Conservation (phyloP, 2,888 invertebrate species). For the Willowsia nigromaculata region DNA sequence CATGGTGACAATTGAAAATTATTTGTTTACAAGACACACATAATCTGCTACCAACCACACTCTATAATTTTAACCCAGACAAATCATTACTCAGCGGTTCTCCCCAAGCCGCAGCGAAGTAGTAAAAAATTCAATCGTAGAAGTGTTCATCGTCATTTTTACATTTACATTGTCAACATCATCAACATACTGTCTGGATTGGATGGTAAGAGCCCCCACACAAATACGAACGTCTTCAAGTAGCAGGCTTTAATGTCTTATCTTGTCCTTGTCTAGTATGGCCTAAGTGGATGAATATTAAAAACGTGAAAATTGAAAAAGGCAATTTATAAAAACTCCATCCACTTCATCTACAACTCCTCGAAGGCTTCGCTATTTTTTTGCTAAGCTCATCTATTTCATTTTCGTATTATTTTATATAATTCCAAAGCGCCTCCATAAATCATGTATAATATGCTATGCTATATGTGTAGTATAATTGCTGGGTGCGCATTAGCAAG, state of each 20-base stretch:
- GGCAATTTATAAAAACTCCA: background rate
- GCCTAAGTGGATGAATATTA: background rate
- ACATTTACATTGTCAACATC: background rate
- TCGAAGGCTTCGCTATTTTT: background rate
- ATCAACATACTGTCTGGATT: background rate
- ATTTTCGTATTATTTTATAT: background rate
- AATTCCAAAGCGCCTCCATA: background rate
- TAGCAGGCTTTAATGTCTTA: background rate
- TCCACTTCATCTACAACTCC: background rate
- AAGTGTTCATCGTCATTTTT: background rate
- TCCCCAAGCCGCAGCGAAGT: background rate
- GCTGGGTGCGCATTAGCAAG: background rate
- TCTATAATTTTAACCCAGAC: background rate
- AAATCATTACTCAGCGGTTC: background rate
- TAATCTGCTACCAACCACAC: background rate
- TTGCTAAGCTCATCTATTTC: background rate
- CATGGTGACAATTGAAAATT: conserved; percentile 1
- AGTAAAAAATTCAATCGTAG: background rate
- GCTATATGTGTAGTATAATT: background rate
- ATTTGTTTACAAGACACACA: background rate
- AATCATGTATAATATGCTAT: too few species aligned
- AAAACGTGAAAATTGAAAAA: conserved; percentile 18
- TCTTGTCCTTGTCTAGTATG: background rate
- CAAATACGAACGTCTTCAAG: background rate
- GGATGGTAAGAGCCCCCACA: background rate